Evolutionary conservation across 2,888 invertebrate genomes (phyloP).

Genomic region (Anaspis maculata): DNA sequence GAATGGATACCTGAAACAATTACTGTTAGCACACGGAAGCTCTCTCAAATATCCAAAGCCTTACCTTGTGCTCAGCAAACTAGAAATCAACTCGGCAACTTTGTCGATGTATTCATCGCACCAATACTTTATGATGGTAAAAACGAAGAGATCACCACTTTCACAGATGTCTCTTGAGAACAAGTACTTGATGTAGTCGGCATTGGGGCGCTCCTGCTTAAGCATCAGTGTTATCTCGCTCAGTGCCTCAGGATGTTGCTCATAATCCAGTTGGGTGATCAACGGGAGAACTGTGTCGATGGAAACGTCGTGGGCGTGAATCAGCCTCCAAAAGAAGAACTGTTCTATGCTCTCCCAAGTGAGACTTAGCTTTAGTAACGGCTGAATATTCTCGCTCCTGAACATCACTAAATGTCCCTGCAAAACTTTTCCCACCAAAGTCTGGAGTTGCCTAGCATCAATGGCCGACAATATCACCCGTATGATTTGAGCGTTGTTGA

Average conservation of each 20-base stretch:
- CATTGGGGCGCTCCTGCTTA: slow-evolving; percentile 84
- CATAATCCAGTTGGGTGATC: slow-evolving; percentile 68
- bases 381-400: slow-evolving; percentile 66
- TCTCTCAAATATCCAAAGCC: no score
- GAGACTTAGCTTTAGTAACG: slow-evolving; percentile 73
- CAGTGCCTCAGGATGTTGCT: slow-evolving; percentile 86
- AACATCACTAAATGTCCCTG: slow-evolving; percentile 82
- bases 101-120: slow-evolving; percentile 88
- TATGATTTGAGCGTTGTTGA: slow-evolving; percentile 81
- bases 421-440: slow-evolving; percentile 81
- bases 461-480: slow-evolving; percentile 85
- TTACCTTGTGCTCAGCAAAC: slow-evolving; percentile 70
- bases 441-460: slow-evolving; percentile 84
- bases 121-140: slow-evolving; percentile 89
- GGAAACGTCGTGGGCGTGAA: slow-evolving; percentile 88
- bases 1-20: slow-evolving; percentile 76
- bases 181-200: slow-evolving; percentile 76
- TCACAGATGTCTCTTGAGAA: slow-evolving; percentile 50
- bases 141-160: slow-evolving; percentile 79
- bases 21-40: no score
- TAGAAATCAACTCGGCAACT: slow-evolving; percentile 71
- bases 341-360: slow-evolving; percentile 98
- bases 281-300: slow-evolving; percentile 81
- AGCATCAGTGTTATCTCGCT: slow-evolving; percentile 84
- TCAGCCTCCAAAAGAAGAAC: slow-evolving; percentile 93